Percentiles rank a stretch among this genome's conserved stretches.
phyloP scores from a whole-genome alignment of 2,797 vertebrate species.

The Rhinoraja longicauda region DNA sequence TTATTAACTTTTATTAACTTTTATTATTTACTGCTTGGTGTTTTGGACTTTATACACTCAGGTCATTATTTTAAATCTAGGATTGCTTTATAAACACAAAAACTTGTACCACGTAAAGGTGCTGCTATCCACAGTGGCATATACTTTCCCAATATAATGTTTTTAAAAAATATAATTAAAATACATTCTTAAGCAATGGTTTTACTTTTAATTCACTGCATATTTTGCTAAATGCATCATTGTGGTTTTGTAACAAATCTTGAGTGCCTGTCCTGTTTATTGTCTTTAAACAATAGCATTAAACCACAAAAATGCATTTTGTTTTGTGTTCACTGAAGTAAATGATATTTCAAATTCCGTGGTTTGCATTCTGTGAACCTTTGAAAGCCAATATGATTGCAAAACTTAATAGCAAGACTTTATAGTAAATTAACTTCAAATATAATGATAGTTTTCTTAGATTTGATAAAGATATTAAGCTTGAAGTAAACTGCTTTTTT shows the following conservation, averaged over 20 bases:
- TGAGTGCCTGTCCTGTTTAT: conserved; percentile 22
- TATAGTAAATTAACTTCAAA: conserved; percentile 12
- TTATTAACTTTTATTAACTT: neutral
- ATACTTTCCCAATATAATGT: neutral
- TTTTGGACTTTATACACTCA: neutral
- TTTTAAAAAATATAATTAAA: conserved; percentile 16
- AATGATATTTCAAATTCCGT: conserved; percentile 31
- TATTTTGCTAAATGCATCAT: conserved; percentile 29
- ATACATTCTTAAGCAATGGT: conserved; percentile 3
- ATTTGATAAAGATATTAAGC: neutral
- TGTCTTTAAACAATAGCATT: conserved; percentile 35
- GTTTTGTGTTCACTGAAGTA: conserved; percentile 22
- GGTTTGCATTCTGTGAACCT: conserved; percentile 19
- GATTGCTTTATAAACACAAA: neutral
- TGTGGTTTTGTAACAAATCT: neutral
- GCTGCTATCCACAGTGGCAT: neutral
- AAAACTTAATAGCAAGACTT: neutral
- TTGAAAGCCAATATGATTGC: conserved; percentile 6
- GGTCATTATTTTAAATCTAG: neutral
- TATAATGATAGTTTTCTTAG: conserved; percentile 27
- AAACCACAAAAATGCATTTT: conserved; percentile 36
- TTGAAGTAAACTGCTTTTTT: neutral
- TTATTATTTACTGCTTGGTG: too few relatives aligned
- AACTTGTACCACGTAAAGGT: neutral
- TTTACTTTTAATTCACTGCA: neutral